Conservation (phyloP, 35 echinoderm and acorn worm species). For the Chiridota heheva region DNA sequence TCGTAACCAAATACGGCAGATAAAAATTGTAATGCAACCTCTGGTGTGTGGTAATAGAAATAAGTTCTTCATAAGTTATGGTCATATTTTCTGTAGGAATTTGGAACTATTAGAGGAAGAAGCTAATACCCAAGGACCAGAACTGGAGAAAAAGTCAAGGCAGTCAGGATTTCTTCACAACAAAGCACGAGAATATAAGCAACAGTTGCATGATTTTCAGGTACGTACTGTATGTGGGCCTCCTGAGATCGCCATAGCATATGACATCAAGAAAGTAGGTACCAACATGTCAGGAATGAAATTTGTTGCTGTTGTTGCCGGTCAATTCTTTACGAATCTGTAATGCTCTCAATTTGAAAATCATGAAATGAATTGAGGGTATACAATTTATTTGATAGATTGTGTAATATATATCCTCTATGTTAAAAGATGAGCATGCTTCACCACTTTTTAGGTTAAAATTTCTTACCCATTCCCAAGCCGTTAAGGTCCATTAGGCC, state of each 20-base stretch:
- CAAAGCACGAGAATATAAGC: constrained; percentile 67
- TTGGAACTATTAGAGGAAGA: constrained; percentile 71
- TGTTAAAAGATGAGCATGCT: too few species aligned
- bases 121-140: constrained; percentile 56
- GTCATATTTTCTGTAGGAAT: constrained; percentile 37
- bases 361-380: not conserved
- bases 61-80: too few species aligned
- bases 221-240: constrained; percentile 3
- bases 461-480: too few species aligned
- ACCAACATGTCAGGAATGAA: not conserved
- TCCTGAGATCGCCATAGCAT: not conserved
- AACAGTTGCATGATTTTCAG: constrained; percentile 69
- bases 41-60: too few species aligned
- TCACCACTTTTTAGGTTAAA: too few species aligned
- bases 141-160: constrained; percentile 72
- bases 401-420: too few species aligned
- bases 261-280: not conserved
- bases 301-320: not conserved
- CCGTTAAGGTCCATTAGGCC: too few species aligned
- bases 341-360: not conserved
- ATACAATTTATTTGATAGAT: not conserved
- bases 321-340: not conserved
- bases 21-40: too few species aligned
- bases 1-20: too few species aligned
- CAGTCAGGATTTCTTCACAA: constrained; percentile 72